Evolutionary conservation across 1,140 invertebrate species (phyloP), one percentile per base, ranked within the genome.

Genomic region (Scaptomyza hsui): DNA sequence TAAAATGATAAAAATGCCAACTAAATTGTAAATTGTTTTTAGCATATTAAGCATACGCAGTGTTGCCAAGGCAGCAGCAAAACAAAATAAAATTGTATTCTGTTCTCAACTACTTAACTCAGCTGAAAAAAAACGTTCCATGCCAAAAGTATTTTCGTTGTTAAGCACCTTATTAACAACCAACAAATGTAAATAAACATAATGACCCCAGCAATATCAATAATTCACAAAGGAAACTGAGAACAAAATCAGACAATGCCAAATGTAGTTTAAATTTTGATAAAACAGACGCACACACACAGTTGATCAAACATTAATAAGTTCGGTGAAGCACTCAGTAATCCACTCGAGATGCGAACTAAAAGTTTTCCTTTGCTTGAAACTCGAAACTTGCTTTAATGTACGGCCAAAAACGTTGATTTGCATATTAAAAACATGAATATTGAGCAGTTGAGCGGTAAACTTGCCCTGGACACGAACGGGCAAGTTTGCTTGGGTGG

Each of bases 381-480:
- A 53, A n/a, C n/a, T 3, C 24, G n/a, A 51, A 59, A 63, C 16
- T 69, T 61, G 68, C 32, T 56, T 55, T 62, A 72, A 64, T 49
- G 51, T 35, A 9, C 32, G 32, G 39, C 49, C 42, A 47, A 56
- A 35, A 67, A 59, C 45, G 59, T 73, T 64, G 60, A 82, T 82
- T 82, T 83, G 65, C 79, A 82, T 82, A 75, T 63, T 68, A 60
- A 39, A 56, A 82, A 78, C 78, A 82, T 81, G 74, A 83, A 81
- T 82, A 81, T 81, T 83, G 79, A 82, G 52, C 75, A 48, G 39
- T 57, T 49, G 19, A 21, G 12, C 39, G 47, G 42, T 32, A 63
- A 71, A 64, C 35, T 51, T 69, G 24, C 32, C 51, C 45, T 56
- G 19, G 19, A 32, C 68, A 52, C 52, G 29, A 59, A 63, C 44